Base-by-base conservation (phyloP, 2,888 invertebrate species). In the Ormyrus rosae region DNA sequence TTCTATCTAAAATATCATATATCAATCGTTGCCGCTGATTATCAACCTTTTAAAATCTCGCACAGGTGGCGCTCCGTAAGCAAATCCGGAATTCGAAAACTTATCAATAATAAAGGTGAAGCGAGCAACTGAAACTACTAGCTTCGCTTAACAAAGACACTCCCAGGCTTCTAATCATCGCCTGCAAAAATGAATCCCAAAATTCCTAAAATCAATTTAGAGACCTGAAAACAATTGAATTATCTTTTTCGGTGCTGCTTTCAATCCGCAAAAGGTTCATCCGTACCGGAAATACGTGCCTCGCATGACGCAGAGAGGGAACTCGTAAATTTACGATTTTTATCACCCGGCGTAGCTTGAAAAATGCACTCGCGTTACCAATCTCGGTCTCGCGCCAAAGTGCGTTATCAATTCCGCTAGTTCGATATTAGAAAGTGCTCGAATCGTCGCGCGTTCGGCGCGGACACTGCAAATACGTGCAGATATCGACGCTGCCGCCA, bases 11-110 rank as follows among this genome's bases (percentile, higher is more conserved):
- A 56, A 46, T 61, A 61, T 63, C 11, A 19, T 9, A 63, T 34
- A 11, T 45, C 13, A 73, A 13, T 10, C 6, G 0, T 19, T 11
- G 45, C 10, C 68, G 51, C 34, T 34, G 56, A 45, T 45, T 46
- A n/a, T 46, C 46, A 34, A n/a, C 13, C 45, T 72, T 78, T 72
- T 34, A 48, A 78, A 78, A n/a, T 50, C 7, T 48, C 55, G n/a
- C 46, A 8, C 6, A 77, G 73, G 69, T 81, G 77, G 56, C 81
- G 72, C 46, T 68, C n/a, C 19, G 9, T 9, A 10, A 46, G 46
- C 76, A 46, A 73, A 73, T 77, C 60, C 69, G 63, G 65, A 70
- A 81, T 78, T 74, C 69, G 72, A 74, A 74, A 70, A 61, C 65
- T 50, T 73, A 64, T 68, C 77, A 45, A 77, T 73, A 73, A 48